Conservation (phyloP, 2,797 vertebrate genomes). For the Discoglossus pictus region DNA sequence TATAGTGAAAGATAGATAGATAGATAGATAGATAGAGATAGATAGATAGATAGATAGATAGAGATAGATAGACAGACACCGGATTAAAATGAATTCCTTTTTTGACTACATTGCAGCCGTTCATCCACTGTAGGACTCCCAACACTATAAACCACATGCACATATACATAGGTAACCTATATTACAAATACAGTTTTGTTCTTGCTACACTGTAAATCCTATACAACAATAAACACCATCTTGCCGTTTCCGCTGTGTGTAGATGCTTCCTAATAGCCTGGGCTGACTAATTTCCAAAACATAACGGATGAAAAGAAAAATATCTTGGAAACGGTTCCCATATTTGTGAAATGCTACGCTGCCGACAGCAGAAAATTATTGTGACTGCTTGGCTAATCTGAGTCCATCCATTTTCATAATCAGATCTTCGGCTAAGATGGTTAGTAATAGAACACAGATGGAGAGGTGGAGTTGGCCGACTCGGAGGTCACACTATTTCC, state of each 20-base stretch:
- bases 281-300: constrained; percentile 28
- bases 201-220: neutral
- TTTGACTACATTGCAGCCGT: neutral
- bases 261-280: constrained; percentile 14
- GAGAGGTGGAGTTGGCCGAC: constrained; percentile 50
- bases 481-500: constrained; percentile 55
- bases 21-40: no score
- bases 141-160: constrained; percentile 13
- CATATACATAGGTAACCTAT: constrained; percentile 1
- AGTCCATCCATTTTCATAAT: constrained; percentile 51
- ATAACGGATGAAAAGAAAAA: constrained; percentile 27
- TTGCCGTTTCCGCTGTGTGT: constrained; percentile 15
- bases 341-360: constrained; percentile 32
- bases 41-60: no score
- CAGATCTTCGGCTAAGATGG: constrained; percentile 38
- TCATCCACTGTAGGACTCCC: neutral
- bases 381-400: constrained; percentile 37
- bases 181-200: constrained; percentile 35
- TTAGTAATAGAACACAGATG: constrained; percentile 49
- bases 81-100: no score
- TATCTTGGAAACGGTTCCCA: constrained; percentile 32
- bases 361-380: constrained; percentile 42
- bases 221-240: constrained; percentile 1
- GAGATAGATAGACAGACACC: no score
- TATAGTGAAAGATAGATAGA: no score